phyloP scores from a whole-genome alignment of 2,113 vertebrate species.

The Calidris pugnax region DNA sequence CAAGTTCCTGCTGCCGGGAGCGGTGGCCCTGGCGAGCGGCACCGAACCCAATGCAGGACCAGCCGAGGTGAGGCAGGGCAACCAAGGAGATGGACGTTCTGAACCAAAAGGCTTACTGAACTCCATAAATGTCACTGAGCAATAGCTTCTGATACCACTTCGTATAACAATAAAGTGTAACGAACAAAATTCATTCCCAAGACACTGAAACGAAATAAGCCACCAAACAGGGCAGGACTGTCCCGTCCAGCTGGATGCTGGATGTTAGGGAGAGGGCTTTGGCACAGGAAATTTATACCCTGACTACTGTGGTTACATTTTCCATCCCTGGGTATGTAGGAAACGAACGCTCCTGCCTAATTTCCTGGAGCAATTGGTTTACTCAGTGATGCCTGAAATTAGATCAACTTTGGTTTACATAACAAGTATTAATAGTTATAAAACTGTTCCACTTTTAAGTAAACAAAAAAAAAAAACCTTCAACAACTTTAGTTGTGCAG shows the following conservation, averaged over 20 bases:
- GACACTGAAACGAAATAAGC: background rate
- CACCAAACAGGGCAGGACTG: background rate
- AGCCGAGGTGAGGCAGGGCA: background rate
- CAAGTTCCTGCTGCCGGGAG: background rate
- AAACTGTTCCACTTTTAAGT: background rate
- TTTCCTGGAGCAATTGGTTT: background rate
- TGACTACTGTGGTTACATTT: background rate
- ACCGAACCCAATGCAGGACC: background rate
- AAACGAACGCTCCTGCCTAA: background rate
- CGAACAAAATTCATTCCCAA: background rate
- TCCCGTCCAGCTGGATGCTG: background rate
- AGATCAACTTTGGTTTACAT: background rate
- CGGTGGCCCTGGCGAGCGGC: background rate
- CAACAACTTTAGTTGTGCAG: background rate
- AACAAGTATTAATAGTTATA: slow-evolving; percentile 10
- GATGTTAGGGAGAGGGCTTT: background rate
- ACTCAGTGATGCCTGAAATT: slow-evolving; percentile 15
- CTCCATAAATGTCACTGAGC: background rate
- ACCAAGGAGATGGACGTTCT: background rate
- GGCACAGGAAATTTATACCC: background rate
- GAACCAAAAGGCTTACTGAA: background rate
- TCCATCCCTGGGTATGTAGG: background rate
- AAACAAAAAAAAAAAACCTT: background rate
- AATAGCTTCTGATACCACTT: background rate
- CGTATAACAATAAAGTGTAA: background rate